Evolutionary conservation across 2,888 invertebrate species (phyloP), one percentile per base, ranked within the genome.

Genomic region (Siphonodentalium dalli): DNA sequence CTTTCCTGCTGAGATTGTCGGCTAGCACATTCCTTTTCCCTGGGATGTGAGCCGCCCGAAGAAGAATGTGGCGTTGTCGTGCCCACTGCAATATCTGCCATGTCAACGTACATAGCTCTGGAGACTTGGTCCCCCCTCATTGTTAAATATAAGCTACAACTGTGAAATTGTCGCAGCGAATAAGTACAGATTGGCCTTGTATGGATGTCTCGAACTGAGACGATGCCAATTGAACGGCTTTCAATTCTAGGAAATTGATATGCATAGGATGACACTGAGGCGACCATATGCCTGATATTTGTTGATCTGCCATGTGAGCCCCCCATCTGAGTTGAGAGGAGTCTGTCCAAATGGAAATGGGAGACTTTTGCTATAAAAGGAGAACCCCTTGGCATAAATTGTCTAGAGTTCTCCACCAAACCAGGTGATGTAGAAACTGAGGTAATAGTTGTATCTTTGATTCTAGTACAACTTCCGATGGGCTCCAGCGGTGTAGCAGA

Each of bases 191-290:
- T 28, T 40, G 40, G 13, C 27, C 40, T 33, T 26, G 20, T 27
- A 49, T 9, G 15, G 27, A 21, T 9, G n/a, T 13, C 21, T 40
- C 15, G 33, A 47, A 47, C 26, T 47, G 29, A 20, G 27, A 18
- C 8, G n/a, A 20, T 35, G 47, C 21, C 11, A 38, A 23, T 20
- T 39, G 28, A 29, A 47, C 39, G 3, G 39, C 47, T 20, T 13
- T 47, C 47, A 47, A 26, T 38, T 47, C 28, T 39, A 47, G 28
- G 39, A 18, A 29, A 29, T 47, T 39, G 15, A 39, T 47, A 24
- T 47, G 39, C 1, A 13, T n/a, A 15, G 28, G 15, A 24, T 24
- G 38, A 20, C 26, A 13, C 28, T 31, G 18, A 27, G 20, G 23
- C 27, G n/a, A 28, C 33, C 49, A 41, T 11, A 27, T 40, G 20